phyloP scores from a whole-genome alignment of 2,797 vertebrate species.

The Bradypodion pumilum region DNA sequence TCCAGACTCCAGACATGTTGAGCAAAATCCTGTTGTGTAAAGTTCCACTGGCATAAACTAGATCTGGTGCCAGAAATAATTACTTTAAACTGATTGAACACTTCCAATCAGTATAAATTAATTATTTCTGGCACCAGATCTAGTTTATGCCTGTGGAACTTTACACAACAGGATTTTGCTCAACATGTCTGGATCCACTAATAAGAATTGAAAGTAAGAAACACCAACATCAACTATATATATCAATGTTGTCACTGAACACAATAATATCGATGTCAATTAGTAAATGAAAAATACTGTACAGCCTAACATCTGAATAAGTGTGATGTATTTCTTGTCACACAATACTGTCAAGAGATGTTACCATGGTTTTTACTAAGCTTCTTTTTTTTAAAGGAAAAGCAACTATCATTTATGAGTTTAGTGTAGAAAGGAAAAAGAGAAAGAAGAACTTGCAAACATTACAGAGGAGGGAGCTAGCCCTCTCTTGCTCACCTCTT shows the following conservation, averaged over 20 bases:
- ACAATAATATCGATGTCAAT: background rate
- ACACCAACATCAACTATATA: background rate
- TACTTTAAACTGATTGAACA: too few species aligned
- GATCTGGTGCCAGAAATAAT: too few species aligned
- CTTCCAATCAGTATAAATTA: too few species aligned
- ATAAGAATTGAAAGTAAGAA: background rate
- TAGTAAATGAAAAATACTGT: background rate
- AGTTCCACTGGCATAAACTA: too few species aligned
- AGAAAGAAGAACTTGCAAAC: background rate
- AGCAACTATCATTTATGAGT: constrained; percentile 20
- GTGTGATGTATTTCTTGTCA: constrained; percentile 16
- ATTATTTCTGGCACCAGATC: too few species aligned
- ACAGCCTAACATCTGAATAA: background rate
- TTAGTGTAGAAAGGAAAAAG: constrained; percentile 4
- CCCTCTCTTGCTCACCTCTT: constrained; percentile 1
- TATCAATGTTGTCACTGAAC: background rate
- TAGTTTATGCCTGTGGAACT: too few species aligned
- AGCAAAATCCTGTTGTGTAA: too few species aligned
- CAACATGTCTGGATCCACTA: background rate
- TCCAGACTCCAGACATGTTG: too few species aligned
- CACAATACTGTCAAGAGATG: constrained; percentile 14
- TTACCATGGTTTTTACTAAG: background rate
- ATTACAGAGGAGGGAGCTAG: background rate
- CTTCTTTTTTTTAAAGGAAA: constrained; percentile 8
- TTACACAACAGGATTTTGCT: too few species aligned